Base-by-base conservation (phyloP, 1,140 invertebrate species). In the Panonychus citri region DNA sequence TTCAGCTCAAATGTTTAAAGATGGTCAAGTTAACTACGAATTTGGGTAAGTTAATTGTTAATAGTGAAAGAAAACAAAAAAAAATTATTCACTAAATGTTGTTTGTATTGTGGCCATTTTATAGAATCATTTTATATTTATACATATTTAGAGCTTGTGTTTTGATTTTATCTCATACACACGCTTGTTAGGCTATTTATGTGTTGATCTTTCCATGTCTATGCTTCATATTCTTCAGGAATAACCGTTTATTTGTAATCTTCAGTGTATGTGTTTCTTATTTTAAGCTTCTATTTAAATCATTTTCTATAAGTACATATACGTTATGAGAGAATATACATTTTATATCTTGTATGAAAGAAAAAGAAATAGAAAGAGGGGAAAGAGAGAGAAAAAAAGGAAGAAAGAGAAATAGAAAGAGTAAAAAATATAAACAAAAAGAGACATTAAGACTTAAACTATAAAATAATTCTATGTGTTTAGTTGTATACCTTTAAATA, bases 401-500 rank as follows among this genome's bases (percentile, higher is more conserved):
- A 27, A 3, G 12, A 3, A 3, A 30, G n/a, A 26, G 25, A 27
- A 12, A 15, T 34, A 3, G 26, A 17, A 10, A 1, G 51, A 3
- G 2, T 3, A 10, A 15, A 5, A 17, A 28, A 1, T 13, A 21
- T 19, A 4, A 34, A 17, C 5, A 42, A 21, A 55, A 49, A 28
- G 15, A n/a, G n/a, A 49, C 10, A 15, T 27, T 24, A 12, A 43
- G 37, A 42, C 15, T 46, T n/a, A 53, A 24, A 48, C 10, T 15
- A 24, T 13, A 24, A 27, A 21, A 19, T 28, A 13, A 39, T 21
- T 21, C 28, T 26, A 5, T 40, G 48, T 26, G 26, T 56, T 15
- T 75, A 82, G 81, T 69, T 84, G 82, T 70, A 69, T 82, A 64
- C 66, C 77, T 65, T 74, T 73, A 73, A 69, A 69, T 61, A 67